Conservation (phyloP, 2,888 invertebrate genomes). For the Rhagium mordax region DNA sequence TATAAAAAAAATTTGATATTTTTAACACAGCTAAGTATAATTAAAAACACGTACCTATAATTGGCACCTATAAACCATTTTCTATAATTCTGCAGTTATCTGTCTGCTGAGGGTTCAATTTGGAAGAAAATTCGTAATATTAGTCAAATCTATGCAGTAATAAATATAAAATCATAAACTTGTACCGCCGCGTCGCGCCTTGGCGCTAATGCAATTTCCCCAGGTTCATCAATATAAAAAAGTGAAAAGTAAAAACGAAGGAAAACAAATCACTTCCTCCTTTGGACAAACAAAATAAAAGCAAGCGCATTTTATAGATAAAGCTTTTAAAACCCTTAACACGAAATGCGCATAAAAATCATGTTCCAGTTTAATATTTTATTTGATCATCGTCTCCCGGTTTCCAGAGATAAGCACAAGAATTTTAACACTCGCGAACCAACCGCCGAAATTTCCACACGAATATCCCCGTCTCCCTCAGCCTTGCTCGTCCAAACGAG, state of each 20-base stretch:
- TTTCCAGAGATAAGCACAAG: conserved; percentile 65
- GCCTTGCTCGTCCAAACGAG: conserved; percentile 14
- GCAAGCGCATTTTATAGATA: conserved; percentile 42
- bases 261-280: conserved; percentile 53
- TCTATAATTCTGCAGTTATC: too few relatives aligned
- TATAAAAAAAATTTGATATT: too few relatives aligned
- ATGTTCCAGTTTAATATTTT: conserved; percentile 70
- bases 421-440: conserved; percentile 58
- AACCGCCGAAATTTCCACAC: conserved; percentile 51
- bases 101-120: neutral
- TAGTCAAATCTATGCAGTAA: neutral
- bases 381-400: conserved; percentile 68
- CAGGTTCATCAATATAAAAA: conserved; percentile 14
- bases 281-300: conserved; percentile 55
- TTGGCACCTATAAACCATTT: too few relatives aligned
- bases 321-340: conserved; percentile 66
- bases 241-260: conserved; percentile 7
- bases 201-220: neutral
- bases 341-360: conserved; percentile 69
- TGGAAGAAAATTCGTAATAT: neutral
- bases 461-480: conserved; percentile 20
- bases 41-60: neutral
- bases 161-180: neutral
- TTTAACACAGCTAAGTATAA: neutral
- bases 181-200: neutral